Evolutionary conservation across 2,113 vertebrate genomes (phyloP), one percentile per base, ranked within the genome.

Genomic region (Centrocercus urophasianus): DNA sequence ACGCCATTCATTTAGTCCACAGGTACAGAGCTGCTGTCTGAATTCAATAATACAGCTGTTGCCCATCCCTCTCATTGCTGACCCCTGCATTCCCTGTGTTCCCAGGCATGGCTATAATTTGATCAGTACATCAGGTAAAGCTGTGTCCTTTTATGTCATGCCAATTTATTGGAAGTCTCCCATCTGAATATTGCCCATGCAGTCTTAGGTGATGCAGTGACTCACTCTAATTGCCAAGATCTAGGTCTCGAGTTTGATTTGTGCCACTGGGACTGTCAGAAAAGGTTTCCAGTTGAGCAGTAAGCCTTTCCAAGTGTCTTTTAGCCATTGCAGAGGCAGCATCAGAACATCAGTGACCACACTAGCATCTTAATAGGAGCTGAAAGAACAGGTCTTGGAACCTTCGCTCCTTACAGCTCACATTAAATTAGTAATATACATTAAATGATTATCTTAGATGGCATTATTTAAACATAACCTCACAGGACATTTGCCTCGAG

Each of bases 391-490:
- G 80, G 20, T 93, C 93, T 97, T 63, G 61, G 76, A 90, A 36
- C 67, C 82, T 84, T 95, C 94, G 45, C 71, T 90, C 25, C 77
- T 60, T 42, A 6, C 71, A 45, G 34, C 22, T 95, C 86, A 57
- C 59, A 63, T 86, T 90, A 73, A 96, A 93, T 95, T 69, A 96
- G 84, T 76, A 74, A 92, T 75, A 73, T 3, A 50, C 38, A 16
- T 93, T 90, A 96, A 93, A 81, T 36, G 59, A 30, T 80, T 80
- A 86, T 70, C 65, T 89, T 61, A 66, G 89, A 17, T 70, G 83
- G 91, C 93, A 91, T 93, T 36, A 93, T 65, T 93, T 94, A 94
- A 96, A 91, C 63, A 86, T 66, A 40, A 82, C 36, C 89, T 86
- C 32, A 11, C 69, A 96, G 91, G 90, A 84, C 86, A 57, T 71